Base-by-base conservation (phyloP, 2,888 invertebrate species). In the Drosophila infuscata region DNA sequence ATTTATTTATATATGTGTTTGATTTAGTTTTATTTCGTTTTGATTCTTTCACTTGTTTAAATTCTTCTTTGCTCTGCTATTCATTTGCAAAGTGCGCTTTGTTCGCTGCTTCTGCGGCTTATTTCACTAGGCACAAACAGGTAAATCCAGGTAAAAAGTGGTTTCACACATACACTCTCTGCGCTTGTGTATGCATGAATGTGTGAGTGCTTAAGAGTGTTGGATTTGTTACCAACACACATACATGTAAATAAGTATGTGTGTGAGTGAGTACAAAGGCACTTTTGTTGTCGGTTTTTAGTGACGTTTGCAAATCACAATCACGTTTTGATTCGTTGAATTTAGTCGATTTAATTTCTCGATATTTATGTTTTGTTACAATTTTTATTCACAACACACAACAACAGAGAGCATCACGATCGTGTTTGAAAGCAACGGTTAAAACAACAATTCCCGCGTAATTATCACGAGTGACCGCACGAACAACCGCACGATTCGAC, bases 121-220 rank as follows among this genome's bases (percentile, higher is more conserved):
- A 67, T 81, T 77, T 76, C 78, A 73, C 65, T 82, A 71, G 70
- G 66, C 63, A 70, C 71, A 91, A 92, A 91, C 91, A 91, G 92
- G 91, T 91, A 92, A 91, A 74, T 88, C 91, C 91, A 91, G 91
- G 91, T 91, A 91, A 91, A 91, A 91, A 91, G 91, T 91, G 84
- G 91, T 89, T 90, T 82, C 77, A 81, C 79, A 78, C 78, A n/a
- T 30, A 59, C 70, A 74, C 76, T 56, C 20, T 41, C 36, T 61
- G 41, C 7, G 70, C 58, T 36, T 64, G 46, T 63, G 20, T 12
- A 2, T 43, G 56, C 76, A 54, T 70, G 54, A 76, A 57, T 70
- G 56, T 69, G 49, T 70, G 46, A 67, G 46, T 58, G 69, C 61
- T 70, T 60, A 48, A 70, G 69, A 67, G 70, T 52, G 62, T 62